Evolutionary conservation across 2,113 vertebrate genomes (phyloP), one percentile per base, ranked within the genome.

Genomic region (Rhegmatorhina hoffmannsi): DNA sequence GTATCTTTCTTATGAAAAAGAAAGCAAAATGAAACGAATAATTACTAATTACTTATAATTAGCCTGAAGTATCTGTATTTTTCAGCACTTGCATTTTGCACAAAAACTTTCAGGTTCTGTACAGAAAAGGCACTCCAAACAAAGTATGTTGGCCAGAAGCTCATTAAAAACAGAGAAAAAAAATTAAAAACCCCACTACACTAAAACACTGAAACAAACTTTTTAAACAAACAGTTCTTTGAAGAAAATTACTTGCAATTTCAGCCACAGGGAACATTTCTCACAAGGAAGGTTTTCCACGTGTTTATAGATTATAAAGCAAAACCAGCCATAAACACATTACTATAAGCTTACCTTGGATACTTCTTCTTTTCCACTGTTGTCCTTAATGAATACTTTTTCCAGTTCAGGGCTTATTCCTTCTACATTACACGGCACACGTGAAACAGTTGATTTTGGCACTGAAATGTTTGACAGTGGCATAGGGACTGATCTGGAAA

Each of bases 371-470:
- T 98, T 99, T 91, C 98, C 98, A 97, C 98, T 98, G 87, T 96
- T 98, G 64, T 99, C 98, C 95, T 98, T 98, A 98, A 99, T 99
- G 95, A 99, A 99, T 55, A 99, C 99, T 95, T 98, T 99, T 95
- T 99, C 99, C 89, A 99, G 97, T 97, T 99, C 99, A 1, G 99
- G 99, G 96, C 98, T 99, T 97, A 99, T 99, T 95, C 99, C 99
- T 97, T 99, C 99, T 85, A 99, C 98, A 72, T 98, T 99, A 98
- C 98, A 99, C 68, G 99, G 98, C 91, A 99, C 98, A 96, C 99
- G 98, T 94, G 98, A 98, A 95, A 98, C 97, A 74, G 98, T 84
- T 66, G 99, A 98, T 97, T 99, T 99, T 96, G 99, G 98, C 97
- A 98, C 98, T 50, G 99, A 98, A 97, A 99, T 97, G 79, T 97